Evolutionary conservation across 2,888 invertebrate genomes (phyloP), one percentile per base, ranked within the genome.

Genomic region (Drosophila demipolita): DNA sequence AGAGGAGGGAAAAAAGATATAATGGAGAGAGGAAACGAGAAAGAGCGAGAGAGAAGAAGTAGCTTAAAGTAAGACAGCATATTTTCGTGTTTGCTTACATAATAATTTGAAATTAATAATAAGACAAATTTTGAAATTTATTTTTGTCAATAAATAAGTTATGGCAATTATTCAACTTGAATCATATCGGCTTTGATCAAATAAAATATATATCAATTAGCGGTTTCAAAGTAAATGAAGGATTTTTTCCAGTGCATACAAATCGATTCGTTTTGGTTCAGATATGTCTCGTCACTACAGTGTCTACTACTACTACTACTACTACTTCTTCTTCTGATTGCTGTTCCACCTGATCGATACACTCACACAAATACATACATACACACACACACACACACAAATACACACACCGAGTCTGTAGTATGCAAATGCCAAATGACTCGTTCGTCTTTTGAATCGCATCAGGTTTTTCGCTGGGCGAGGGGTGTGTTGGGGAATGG

Each of bases 401-500:
- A 61, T 50, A 64, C 23, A 42, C 36, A 59, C 52, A 66, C 55
- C 58, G 54, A 67, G 54, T 29, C 15, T 32, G 55, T 61, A 49
- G 79, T 72, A 87, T 87, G 90, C 90, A 87, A 87, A 87, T 87
- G 87, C 80, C 90, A 90, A 90, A 89, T 77, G 80, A 59, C 72
- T 20, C 70, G 81, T 73, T 71, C 59, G 77, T 76, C 72, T 76
- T 72, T 58, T 32, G 36, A 40, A 65, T 80, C 40, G 79, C 71
- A 75, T 75, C 88, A 80, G 84, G 78, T 83, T 89, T 45, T 87
- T 74, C 54, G 75, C 73, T 67, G 58, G 66, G n/a, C 49, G 40
- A 33, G 48, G 40, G n/a, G 54, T n/a, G 53, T 49, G n/a, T 15
- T 50, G 50, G 1, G 29, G 45, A 45, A 15, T 45, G 45, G 20